Evolutionary conservation across 2,888 invertebrate species (phyloP), one percentile per base, ranked within the genome.

Genomic region (Biston stratarius): DNA sequence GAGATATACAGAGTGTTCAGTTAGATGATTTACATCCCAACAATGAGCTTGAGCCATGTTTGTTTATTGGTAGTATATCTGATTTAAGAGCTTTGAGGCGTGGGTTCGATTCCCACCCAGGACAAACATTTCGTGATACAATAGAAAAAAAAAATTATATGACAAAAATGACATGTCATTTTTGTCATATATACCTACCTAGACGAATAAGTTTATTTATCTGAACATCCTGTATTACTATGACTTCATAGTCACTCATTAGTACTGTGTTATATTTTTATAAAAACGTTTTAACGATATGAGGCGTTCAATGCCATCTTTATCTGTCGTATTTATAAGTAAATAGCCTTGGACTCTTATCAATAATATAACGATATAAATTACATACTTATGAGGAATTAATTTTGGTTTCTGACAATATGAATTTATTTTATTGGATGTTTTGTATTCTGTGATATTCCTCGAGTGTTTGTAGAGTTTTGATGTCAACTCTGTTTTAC

Each of bases 291-390:
- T 15, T 53, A 53, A 53, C 12, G 34, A 14, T 38, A 53, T 53
- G 14, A 14, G 15, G 14, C 52, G 38, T 53, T 53, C 52, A 53
- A 53, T 53, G 38, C 52, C 52, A 53, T 10, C 52, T 8, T 53
- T 53, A 53, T 53, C 52, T 38, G 38, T 9, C 10, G 14, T 38
- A 42, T 51, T 33, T 51, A 51, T 34, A 49, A 40, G 6, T 51
- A 15, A 49, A n/a, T 51, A 34, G 51, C 51, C 51, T 51, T 51
- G 51, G 12, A 34, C n/a, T 49, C 11, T 49, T 49, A 49, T 49
- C 33, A 12, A 33, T 34, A 24, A 34, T 51, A 10, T 48, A 15
- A 15, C 9, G 15, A 48, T 10, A 24, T 48, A 8, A 24, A 24
- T 44, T 44, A 44, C n/a, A n/a, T n/a, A 5, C 12, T 2, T 44